phyloP scores from a whole-genome alignment of 2,888 invertebrate genomes.

The Tanytarsus gracilentus region DNA sequence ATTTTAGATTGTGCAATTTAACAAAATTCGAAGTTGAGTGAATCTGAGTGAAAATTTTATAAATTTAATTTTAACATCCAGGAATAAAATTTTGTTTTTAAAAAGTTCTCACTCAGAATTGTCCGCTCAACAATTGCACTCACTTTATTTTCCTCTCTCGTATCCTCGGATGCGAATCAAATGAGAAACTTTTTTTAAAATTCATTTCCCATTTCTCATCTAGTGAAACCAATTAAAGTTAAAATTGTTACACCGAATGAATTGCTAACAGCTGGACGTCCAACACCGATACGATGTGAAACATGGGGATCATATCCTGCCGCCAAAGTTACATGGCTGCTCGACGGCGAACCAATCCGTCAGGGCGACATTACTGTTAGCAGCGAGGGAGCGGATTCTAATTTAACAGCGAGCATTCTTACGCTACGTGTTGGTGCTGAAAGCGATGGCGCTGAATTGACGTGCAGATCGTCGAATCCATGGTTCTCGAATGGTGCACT shows the following conservation, averaged over 20 bases:
- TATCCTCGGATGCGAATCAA: not conserved
- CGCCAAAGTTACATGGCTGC: constrained; percentile 71
- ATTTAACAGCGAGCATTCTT: constrained; percentile 64
- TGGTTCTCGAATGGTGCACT: constrained; percentile 73
- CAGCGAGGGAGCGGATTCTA: constrained; percentile 41
- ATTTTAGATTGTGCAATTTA: not conserved
- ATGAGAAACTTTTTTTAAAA: not conserved
- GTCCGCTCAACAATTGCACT: not conserved
- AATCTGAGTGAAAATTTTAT: too few relatives aligned
- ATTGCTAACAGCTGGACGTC: constrained; percentile 62
- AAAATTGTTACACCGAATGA: constrained; percentile 64
- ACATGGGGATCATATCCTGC: constrained; percentile 75
- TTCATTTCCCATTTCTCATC: constrained; percentile 32
- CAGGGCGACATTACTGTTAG: constrained; percentile 54
- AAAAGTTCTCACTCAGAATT: too few relatives aligned
- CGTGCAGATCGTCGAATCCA: constrained; percentile 78
- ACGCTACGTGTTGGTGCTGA: constrained; percentile 65
- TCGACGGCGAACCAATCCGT: constrained; percentile 59
- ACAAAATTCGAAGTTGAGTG: too few relatives aligned
- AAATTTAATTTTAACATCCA: too few relatives aligned
- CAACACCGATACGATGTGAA: constrained; percentile 66
- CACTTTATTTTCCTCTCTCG: too few relatives aligned
- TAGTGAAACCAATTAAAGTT: constrained; percentile 72
- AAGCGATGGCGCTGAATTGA: constrained; percentile 72
- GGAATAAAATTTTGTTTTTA: too few relatives aligned